Base-by-base conservation (phyloP, 2,113 vertebrate species). In the Neodon shergylaensis region DNA sequence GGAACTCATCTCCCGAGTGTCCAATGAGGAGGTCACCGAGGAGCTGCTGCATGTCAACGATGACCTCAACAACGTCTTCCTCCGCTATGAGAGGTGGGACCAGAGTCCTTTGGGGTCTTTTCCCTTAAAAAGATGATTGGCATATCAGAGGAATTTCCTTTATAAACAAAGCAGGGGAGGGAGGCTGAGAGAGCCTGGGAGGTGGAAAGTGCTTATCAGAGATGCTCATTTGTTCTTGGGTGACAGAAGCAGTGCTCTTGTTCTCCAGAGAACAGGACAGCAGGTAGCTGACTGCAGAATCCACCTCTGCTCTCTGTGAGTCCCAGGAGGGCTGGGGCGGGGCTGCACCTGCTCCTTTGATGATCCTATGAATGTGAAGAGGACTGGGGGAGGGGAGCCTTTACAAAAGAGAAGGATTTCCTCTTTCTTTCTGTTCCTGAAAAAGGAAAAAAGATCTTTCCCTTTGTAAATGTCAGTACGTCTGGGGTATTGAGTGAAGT, bases 61-160 rank as follows among this genome's bases (percentile, higher is more conserved):
- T 4, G 99, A 99, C 98, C 99, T 99, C 98, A 99, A 99, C 98
- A 99, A 99, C 0, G 99, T 99, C 97, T 99, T 99, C 97, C 98
- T 99, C 70, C 98, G 99, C 97, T 99, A 99, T 0, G 99, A 99
- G 97, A 99, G 99, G 99, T 99, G 95, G 21, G 13, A 78, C 68
- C 7, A 19, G 91, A 78, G 84, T 68, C 77, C 16, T 84, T n/a
- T 11, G 11, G 42, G 65, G 65, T 39, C 7, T 82, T 54, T 1
- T 19, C 70, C 42, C 72, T 54, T 33, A 76, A 65, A 74, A 92
- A 93, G 76, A 82, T 26, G 83, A 42, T 73, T 76, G 85, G 88
- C 89, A n/a, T 58, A 85, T 74, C 31, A 73, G 70, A 81, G 79
- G 74, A n/a, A 73, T 82, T 84, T 95, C 73, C 88, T 85, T 58